A percentile compares a stretch with the other conserved stretches of the same genome.
Evolutionary conservation across 2,888 invertebrate species (phyloP).

Genomic region (Mamestra brassicae): DNA sequence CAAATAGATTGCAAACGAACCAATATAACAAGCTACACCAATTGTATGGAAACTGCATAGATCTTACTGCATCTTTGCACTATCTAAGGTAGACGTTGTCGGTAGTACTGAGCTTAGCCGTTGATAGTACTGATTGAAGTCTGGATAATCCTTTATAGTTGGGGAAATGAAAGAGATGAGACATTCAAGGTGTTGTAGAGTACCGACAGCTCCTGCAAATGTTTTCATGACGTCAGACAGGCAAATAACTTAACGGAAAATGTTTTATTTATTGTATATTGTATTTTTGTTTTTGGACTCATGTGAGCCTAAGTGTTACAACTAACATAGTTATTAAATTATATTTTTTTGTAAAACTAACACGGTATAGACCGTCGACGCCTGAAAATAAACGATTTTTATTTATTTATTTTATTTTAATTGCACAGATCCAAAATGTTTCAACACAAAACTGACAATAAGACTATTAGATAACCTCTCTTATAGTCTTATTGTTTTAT

Average conservation of each 20-base stretch:
- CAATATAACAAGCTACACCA: background rate
- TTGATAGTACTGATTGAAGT: background rate
- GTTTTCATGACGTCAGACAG: background rate
- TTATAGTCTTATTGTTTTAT: no score
- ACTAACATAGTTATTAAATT: no score
- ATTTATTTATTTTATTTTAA: no score
- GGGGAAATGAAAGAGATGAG: background rate
- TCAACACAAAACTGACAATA: no score
- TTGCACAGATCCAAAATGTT: no score
- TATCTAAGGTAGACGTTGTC: background rate
- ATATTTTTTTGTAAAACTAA: no score
- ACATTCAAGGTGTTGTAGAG: no score
- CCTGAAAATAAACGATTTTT: no score
- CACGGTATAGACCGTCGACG: no score
- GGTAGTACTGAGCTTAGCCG: background rate
- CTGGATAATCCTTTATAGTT: background rate
- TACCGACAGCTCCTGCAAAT: background rate
- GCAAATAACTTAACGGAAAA: background rate
- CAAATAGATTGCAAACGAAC: background rate
- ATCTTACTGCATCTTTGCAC: background rate
- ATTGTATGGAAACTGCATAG: background rate
- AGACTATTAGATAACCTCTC: no score
- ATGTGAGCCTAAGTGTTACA: no score
- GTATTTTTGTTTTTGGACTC: no score
- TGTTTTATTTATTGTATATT: background rate